phyloP scores from a whole-genome alignment of 1,140 invertebrate species.

The Drosophila rufa region DNA sequence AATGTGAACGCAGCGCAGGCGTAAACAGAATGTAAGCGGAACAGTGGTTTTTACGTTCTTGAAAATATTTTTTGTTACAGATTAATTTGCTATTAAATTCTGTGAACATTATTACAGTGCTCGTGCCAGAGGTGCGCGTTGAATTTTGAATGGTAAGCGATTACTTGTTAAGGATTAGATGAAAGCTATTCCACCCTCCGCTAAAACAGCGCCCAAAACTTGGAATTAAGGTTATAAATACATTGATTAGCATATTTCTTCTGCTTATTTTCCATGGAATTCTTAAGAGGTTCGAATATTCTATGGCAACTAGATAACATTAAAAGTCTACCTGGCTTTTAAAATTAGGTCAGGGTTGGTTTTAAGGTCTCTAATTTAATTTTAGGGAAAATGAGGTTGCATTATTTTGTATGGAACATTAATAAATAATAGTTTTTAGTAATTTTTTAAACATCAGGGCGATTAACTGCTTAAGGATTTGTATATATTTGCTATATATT shows the following conservation, averaged over 20 bases:
- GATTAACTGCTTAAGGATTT: background rate
- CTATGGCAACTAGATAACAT: too few relatives aligned
- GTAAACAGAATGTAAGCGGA: conserved; percentile 52
- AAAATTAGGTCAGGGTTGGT: background rate
- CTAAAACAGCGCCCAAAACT: background rate
- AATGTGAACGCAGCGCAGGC: conserved; percentile 49
- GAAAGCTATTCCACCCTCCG: background rate
- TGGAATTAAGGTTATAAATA: background rate
- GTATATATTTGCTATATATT: background rate
- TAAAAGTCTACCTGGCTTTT: too few relatives aligned
- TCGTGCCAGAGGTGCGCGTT: background rate
- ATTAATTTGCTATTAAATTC: conserved; percentile 17
- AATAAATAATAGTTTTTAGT: background rate
- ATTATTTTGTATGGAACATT: background rate
- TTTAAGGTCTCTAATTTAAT: background rate
- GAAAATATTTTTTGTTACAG: conserved; percentile 3
- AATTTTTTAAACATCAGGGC: background rate
- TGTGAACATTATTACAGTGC: background rate
- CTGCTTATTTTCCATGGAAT: background rate
- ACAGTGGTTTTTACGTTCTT: conserved; percentile 44
- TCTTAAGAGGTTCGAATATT: background rate
- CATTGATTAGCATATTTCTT: background rate
- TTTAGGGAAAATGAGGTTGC: background rate
- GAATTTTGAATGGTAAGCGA: background rate
- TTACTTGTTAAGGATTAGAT: background rate